Base-by-base conservation (phyloP, 2,888 invertebrate species). In the Ceramica pisi region DNA sequence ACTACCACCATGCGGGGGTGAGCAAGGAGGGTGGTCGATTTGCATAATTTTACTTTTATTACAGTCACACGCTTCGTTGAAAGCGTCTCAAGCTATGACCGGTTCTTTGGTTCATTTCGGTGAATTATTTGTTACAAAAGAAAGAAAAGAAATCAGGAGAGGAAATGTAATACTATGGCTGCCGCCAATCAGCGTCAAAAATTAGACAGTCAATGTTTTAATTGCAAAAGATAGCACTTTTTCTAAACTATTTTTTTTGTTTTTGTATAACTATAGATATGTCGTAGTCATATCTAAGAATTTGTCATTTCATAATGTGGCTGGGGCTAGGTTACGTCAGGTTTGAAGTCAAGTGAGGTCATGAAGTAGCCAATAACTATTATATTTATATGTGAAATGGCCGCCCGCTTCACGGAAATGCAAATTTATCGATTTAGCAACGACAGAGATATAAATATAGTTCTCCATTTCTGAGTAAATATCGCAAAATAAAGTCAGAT, bases 11-110 rank as follows among this genome's bases (percentile, higher is more conserved):
- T 78, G 71, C 62, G 65, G 72, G 72, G 78, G 78, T 61, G 48
- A 56, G 78, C 67, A 72, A 70, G 48, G 73, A 67, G 81, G 67
- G 71, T 41, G 69, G 78, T 21, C 64, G 64, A 80, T 85, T 86
- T 86, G 82, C 86, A 85, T 85, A 86, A 85, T 85, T 84, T 81
- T 78, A 82, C 86, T 80, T 85, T 78, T 84, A 81, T 82, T 77
- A 80, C 64, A 71, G 73, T 69, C 81, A 80, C 83, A 77, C 79
- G 86, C 76, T 82, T 82, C 73, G 86, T 82, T 56, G 53, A 55
- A 81, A 85, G 67, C 75, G 74, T 83, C 75, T 80, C 65, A 62
- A 78, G 71, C 72, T 66, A 75, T 57, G 59, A 19, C 21, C 38
- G 66, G 64, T 56, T 77, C 68, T 83, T 69, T 69, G 62, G 57